phyloP scores from a whole-genome alignment of 64 coral and sea anemone genomes.

The Anthopleura sola region DNA sequence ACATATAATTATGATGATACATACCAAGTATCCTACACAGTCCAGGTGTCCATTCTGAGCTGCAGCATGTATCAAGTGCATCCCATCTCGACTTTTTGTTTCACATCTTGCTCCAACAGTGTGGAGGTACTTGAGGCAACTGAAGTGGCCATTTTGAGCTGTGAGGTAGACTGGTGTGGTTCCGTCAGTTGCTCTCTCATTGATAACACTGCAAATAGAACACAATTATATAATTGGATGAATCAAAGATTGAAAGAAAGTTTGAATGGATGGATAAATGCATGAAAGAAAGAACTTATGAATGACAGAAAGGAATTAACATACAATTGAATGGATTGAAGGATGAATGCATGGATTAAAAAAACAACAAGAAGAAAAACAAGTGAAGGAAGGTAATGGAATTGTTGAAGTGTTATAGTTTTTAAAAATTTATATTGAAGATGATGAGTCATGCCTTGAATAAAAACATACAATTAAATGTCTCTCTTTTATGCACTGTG shows the following conservation, averaged over 20 bases:
- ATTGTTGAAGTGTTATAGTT: too few relatives aligned
- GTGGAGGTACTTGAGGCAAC: constrained; percentile 72
- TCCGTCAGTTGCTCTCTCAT: constrained; percentile 80
- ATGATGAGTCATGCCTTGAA: too few relatives aligned
- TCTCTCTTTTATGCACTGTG: too few relatives aligned
- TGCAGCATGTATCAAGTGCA: constrained; percentile 82
- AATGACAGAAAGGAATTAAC: too few relatives aligned
- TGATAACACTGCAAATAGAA: constrained; percentile 35
- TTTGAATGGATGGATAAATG: too few relatives aligned
- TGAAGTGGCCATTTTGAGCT: constrained; percentile 73
- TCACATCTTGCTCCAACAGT: constrained; percentile 68
- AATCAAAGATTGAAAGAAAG: background rate
- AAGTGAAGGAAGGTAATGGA: too few relatives aligned
- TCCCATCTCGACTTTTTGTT: constrained; percentile 70
- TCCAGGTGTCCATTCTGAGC: constrained; percentile 93
- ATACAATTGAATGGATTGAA: too few relatives aligned
- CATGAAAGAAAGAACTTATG: too few relatives aligned
- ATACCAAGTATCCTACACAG: constrained; percentile 78
- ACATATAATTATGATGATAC: background rate
- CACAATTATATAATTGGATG: background rate
- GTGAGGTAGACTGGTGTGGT: constrained; percentile 76
- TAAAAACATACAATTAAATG: too few relatives aligned
- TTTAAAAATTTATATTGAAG: too few relatives aligned
- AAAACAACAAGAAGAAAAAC: too few relatives aligned
- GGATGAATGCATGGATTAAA: too few relatives aligned